Base-by-base conservation (phyloP, 1,140 invertebrate species). In the Scaptomyza hsui region DNA sequence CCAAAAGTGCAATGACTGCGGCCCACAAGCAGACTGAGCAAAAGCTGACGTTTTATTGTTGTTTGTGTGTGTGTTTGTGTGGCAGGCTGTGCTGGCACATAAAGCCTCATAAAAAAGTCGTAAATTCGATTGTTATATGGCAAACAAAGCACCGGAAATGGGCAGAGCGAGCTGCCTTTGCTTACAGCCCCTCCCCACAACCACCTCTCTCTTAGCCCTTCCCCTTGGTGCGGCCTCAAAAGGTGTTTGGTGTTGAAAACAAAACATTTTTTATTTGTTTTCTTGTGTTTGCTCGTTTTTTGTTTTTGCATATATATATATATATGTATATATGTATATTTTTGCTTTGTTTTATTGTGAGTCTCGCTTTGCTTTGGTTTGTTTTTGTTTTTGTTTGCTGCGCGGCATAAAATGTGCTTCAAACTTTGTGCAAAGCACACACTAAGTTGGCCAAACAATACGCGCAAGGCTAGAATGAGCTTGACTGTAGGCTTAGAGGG, bases 231-330 rank as follows among this genome's bases (percentile, higher is more conserved):
- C 21, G 48, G 55, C 71, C 70, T 68, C 77, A 86, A 85, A 86
- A 85, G 80, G 81, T 86, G 80, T 85, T 86, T 85, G 80, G 80
- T 77, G 80, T 80, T 86, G 73, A 85, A 85, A 85, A 86, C 76
- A 86, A 85, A 85, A 85, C 77, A 86, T 86, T 83, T 86, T 72
- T 64, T 72, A 24, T 41, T 62, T 65, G 39, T 63, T 48, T 21
- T 18, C n/a, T 29, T 29, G 41, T 19, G n/a, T 48, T 44, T 7
- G 6, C 35, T 55, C 21, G 68, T 51, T 70, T 71, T 72, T 59
- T 78, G 56, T 47, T 53, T 65, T 60, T 60, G 62, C 47, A 72
- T 65, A 71, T 52, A 69, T 45, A 29, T 21, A 29, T 29, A 29
- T 29, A 29, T 29, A 29, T 29, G n/a, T n/a, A n/a, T n/a, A n/a